phyloP scores from a whole-genome alignment of 2,797 vertebrate genomes.

The Alosa sapidissima region DNA sequence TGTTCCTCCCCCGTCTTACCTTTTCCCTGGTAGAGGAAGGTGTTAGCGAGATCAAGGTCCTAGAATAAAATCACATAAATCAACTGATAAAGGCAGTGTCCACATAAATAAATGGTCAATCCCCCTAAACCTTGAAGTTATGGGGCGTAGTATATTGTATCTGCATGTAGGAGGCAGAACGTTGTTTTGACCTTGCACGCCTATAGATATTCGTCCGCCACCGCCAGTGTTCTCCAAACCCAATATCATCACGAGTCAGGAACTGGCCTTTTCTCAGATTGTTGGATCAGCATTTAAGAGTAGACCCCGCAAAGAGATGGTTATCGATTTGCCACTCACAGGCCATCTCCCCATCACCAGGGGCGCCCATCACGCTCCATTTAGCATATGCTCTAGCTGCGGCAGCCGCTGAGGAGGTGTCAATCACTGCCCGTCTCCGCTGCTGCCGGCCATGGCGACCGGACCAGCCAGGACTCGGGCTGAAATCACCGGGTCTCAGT shows the following conservation, averaged over 20 bases:
- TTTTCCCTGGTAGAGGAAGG: neutral
- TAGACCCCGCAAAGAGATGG: neutral
- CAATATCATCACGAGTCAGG: neutral
- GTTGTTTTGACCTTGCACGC: neutral
- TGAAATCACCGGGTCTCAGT: neutral
- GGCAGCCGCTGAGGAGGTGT: neutral
- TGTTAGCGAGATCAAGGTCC: neutral
- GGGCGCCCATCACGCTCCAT: neutral
- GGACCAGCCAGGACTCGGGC: neutral
- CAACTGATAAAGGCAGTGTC: neutral
- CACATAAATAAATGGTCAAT: neutral
- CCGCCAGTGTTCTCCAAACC: neutral
- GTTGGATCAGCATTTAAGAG: constrained; percentile 19
- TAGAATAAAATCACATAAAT: neutral
- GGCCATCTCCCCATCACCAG: neutral
- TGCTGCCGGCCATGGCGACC: neutral
- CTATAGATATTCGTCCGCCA: neutral
- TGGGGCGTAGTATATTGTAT: neutral
- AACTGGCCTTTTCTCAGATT: neutral
- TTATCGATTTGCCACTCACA: constrained; percentile 6
- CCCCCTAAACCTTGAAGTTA: neutral
- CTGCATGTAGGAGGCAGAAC: neutral
- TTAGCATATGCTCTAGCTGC: neutral
- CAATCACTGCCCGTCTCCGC: neutral
- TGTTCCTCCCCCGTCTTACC: neutral